A percentile compares a stretch with the other conserved stretches of the same genome.
Conservation (phyloP, 2,888 invertebrate genomes). For the Ashinkailepas kermadecensis region DNA sequence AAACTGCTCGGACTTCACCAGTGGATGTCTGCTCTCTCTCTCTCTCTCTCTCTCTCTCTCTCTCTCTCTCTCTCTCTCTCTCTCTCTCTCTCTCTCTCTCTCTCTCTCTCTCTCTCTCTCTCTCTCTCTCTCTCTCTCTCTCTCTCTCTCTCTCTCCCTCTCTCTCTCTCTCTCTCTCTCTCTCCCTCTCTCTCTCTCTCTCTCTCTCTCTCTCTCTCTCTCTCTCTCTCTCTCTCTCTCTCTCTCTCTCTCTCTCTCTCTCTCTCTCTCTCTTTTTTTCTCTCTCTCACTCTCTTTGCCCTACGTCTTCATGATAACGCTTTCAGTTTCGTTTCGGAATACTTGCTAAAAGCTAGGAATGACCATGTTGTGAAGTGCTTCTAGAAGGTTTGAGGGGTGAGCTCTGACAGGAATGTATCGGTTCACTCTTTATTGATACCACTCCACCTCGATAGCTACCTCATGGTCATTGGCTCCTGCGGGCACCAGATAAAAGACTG, state of each 20-base stretch:
- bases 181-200: slow-evolving; percentile 16
- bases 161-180: background rate
- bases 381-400: too few relatives aligned
- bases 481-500: too few relatives aligned
- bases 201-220: background rate
- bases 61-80: background rate
- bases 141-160: slow-evolving; percentile 1
- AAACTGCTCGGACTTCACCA: too few relatives aligned
- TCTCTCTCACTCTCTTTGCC: too few relatives aligned
- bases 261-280: slow-evolving; percentile 2
- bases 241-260: slow-evolving; percentile 23
- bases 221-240: slow-evolving; percentile 16
- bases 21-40: background rate
- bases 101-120: background rate
- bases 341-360: too few relatives aligned
- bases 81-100: background rate
- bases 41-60: slow-evolving; percentile 22
- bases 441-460: too few relatives aligned
- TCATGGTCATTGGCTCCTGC: too few relatives aligned
- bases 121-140: background rate
- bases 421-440: too few relatives aligned
- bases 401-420: too few relatives aligned
- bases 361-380: too few relatives aligned
- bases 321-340: too few relatives aligned
- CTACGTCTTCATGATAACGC: too few relatives aligned